Conservation (phyloP, 2,113 vertebrate species). For the Pteruthius melanotis region DNA sequence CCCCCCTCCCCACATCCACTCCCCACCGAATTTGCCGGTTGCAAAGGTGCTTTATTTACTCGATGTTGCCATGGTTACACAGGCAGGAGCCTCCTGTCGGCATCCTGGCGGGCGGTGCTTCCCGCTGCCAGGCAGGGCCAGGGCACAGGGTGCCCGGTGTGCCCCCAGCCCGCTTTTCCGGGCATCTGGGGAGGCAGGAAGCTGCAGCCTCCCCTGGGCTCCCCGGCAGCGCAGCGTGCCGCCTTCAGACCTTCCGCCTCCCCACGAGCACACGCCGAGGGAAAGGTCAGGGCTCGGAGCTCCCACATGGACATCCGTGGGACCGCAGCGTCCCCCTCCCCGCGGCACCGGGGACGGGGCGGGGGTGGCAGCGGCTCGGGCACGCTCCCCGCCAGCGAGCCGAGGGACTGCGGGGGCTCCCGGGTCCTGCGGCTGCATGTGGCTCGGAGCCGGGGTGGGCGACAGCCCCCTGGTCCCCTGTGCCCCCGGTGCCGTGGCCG, state of each 20-base stretch:
- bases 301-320: not conserved
- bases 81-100: constrained; percentile 53
- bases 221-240: constrained; percentile 3
- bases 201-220: constrained; percentile 52
- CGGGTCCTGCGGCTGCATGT: not conserved
- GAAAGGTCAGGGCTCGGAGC: constrained; percentile 42
- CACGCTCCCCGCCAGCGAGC: not conserved
- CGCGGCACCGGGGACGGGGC: not conserved
- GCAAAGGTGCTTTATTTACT: constrained; percentile 78
- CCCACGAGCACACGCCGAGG: not conserved
- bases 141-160: not conserved
- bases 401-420: not conserved
- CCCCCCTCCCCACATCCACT: not conserved
- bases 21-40: not conserved
- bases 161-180: not conserved
- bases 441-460: accelerated
- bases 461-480: not conserved
- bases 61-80: constrained; percentile 70
- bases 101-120: constrained; percentile 16
- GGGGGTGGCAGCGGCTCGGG: not conserved
- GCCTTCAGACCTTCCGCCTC: constrained; percentile 65
- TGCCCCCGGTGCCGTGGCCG: not conserved
- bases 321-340: not conserved
- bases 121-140: constrained; percentile 25
- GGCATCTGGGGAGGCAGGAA: constrained; percentile 34